These are phyloP conservation scores for Mormyrops attenuatus DNA, from an alignment of 2,797 vertebrate species.

Conservation along the genomic window DNA sequence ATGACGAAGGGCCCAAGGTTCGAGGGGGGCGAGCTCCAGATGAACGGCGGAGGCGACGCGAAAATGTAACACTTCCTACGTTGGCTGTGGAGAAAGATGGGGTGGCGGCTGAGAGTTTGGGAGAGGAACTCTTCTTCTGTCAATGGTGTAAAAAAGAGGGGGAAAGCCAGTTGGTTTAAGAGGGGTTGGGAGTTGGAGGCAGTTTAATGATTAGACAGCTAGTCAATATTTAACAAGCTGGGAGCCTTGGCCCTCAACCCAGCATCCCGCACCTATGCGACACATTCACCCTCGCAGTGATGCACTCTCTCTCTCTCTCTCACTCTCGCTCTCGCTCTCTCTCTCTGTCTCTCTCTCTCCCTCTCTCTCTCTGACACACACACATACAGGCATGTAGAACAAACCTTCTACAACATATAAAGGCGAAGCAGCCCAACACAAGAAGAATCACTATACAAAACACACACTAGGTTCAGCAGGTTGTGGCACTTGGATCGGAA, in stretches of 20 bases:
- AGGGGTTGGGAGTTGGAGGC: conserved; percentile 53
- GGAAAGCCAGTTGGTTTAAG: conserved; percentile 60
- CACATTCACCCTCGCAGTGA: conserved; percentile 42
- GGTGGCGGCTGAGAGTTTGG: conserved; percentile 16
- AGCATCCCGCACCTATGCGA: conserved; percentile 65
- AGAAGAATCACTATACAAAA: neutral
- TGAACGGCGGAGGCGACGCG: neutral
- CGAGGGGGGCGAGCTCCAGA: neutral
- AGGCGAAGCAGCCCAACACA: neutral
- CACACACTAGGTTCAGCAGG: neutral
- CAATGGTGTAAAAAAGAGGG: conserved; percentile 50
- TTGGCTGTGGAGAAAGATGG: neutral
- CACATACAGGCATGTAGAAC: neutral
- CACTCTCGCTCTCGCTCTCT: neutral
- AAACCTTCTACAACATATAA: neutral
- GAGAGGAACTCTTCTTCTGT: conserved; percentile 31
- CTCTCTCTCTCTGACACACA: neutral
- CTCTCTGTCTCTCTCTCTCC: neutral
- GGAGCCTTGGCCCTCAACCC: conserved; percentile 63
- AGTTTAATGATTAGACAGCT: conserved; percentile 69
- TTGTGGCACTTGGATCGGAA: neutral
- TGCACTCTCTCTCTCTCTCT: neutral
- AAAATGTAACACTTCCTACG: neutral
- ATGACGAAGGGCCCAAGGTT: neutral
- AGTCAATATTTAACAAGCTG: conserved; percentile 72